Percentiles rank a stretch among this genome's conserved stretches.
Evolutionary conservation across 2,113 vertebrate genomes (phyloP).

Genomic region (Anarrhichthys ocellatus): DNA sequence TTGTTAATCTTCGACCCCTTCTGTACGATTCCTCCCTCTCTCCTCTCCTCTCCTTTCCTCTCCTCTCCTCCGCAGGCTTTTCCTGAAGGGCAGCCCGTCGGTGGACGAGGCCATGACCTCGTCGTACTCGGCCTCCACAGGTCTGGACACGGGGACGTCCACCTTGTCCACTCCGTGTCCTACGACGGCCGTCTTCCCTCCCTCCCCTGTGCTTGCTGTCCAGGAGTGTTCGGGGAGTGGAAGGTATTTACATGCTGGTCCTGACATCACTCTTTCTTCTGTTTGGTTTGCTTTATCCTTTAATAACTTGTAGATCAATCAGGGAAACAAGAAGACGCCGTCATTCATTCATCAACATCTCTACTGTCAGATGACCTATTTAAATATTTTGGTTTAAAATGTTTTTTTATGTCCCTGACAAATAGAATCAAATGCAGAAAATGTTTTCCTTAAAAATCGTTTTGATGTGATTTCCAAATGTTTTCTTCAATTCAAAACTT

Average conservation of each 20-base stretch:
- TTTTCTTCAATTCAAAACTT: too few species aligned
- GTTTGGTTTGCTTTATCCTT: too few species aligned
- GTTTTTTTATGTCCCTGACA: too few species aligned
- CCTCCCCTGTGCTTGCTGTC: constrained; percentile 50
- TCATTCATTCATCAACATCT: too few species aligned
- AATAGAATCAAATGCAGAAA: too few species aligned
- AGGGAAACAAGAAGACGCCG: too few species aligned
- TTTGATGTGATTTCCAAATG: too few species aligned
- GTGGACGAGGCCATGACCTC: constrained; percentile 87
- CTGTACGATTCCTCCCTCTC: background rate
- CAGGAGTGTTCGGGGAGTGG: constrained; percentile 41
- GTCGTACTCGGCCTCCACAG: constrained; percentile 81
- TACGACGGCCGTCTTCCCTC: constrained; percentile 57
- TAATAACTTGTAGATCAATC: too few species aligned
- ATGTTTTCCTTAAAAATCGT: too few species aligned
- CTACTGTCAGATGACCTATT: too few species aligned
- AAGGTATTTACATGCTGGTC: constrained; percentile 41
- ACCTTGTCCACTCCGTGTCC: constrained; percentile 78
- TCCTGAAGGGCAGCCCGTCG: constrained; percentile 91
- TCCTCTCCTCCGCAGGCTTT: constrained; percentile 81
- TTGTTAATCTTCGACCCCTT: background rate
- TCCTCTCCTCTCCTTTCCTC: background rate
- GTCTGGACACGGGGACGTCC: constrained; percentile 78
- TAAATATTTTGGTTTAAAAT: too few species aligned
- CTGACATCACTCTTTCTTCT: too few species aligned